Evolutionary conservation across 2,888 invertebrate species (phyloP).

Genomic region (Hyalella azteca): DNA sequence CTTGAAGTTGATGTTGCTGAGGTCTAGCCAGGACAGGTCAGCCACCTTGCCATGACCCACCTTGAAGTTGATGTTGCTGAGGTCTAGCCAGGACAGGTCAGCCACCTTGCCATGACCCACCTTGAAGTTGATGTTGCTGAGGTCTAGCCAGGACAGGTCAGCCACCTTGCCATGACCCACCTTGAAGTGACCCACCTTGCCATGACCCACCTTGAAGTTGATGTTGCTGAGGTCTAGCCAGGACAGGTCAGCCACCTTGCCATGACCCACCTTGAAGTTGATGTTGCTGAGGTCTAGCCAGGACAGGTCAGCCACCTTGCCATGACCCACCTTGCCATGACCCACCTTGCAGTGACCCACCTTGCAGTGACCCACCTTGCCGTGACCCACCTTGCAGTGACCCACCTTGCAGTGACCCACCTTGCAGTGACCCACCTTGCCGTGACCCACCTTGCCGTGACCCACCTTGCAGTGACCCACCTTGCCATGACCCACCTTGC

Average conservation of each 20-base stretch:
- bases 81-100: constrained; percentile 85
- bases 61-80: constrained; percentile 93
- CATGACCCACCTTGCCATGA: too few species aligned
- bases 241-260: constrained; percentile 81
- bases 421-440: constrained; percentile 97
- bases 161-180: too few species aligned
- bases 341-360: too few species aligned
- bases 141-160: constrained; percentile 86
- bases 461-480: constrained; percentile 90
- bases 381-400: too few species aligned
- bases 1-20: constrained; percentile 93
- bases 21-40: constrained; percentile 74
- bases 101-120: too few species aligned
- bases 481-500: constrained; percentile 72
- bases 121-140: constrained; percentile 93
- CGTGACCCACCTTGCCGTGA: constrained; percentile 85
- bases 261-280: constrained; percentile 80
- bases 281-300: constrained; percentile 87
- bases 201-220: constrained; percentile 94
- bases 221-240: constrained; percentile 87
- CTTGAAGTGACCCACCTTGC: too few species aligned
- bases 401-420: too few species aligned
- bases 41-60: constrained; percentile 63
- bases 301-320: constrained; percentile 81
- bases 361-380: constrained; percentile 89